Percentiles rank a stretch among this genome's conserved stretches.
Evolutionary conservation across 2,113 vertebrate species (phyloP).

Genomic region (Puntigrus tetrazona): DNA sequence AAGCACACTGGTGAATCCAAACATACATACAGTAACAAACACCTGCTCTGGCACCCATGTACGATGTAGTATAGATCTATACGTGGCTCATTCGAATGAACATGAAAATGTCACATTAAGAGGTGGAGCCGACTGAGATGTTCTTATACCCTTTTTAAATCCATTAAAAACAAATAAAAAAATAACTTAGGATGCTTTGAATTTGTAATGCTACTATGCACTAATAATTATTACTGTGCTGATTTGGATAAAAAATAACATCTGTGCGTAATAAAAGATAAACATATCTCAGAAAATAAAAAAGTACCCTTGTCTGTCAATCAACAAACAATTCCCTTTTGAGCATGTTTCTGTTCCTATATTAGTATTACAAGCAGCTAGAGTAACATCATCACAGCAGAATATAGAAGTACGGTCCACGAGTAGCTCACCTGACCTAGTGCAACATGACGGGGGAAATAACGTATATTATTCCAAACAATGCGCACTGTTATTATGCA

Average conservation of each 20-base stretch:
- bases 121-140: neutral
- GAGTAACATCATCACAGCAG: neutral
- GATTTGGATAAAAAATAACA: neutral
- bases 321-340: neutral
- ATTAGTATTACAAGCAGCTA: slow-evolving; percentile 17
- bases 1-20: slow-evolving; percentile 3
- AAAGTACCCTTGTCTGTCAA: neutral
- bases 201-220: neutral
- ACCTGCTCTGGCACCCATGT: neutral
- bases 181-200: neutral
- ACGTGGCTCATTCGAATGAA: neutral
- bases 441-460: slow-evolving; percentile 1
- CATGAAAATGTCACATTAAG: neutral
- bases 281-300: neutral
- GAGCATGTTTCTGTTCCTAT: neutral
- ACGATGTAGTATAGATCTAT: neutral
- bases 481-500: neutral
- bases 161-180: neutral
- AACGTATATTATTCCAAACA: neutral
- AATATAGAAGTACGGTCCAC: neutral
- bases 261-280: neutral
- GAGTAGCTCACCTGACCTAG: neutral
- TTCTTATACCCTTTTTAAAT: neutral
- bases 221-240: neutral
- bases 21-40: neutral